Evolutionary conservation across 1,140 invertebrate species (phyloP).

Genomic region (Drosophila prosaltans): DNA sequence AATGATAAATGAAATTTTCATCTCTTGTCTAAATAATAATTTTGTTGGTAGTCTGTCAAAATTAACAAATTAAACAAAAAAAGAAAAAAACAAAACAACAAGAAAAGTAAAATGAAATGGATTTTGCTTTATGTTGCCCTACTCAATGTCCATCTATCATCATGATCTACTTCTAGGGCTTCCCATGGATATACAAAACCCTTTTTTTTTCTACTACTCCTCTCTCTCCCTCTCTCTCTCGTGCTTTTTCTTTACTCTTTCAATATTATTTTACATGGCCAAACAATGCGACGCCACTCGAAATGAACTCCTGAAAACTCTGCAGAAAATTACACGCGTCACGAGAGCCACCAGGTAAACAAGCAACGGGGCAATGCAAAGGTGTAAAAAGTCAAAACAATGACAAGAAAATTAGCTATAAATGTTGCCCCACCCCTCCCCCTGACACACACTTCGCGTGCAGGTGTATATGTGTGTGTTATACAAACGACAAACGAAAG

Average conservation of each 20-base stretch:
- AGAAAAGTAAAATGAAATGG: background rate
- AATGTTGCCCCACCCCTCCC: constrained; percentile 34
- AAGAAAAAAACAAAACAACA: background rate
- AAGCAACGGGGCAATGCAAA: constrained; percentile 42
- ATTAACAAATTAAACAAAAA: background rate
- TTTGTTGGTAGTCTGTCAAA: constrained; percentile 1
- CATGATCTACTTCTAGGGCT: constrained; percentile 32
- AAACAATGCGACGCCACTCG: constrained; percentile 59
- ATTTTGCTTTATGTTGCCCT: constrained; percentile 2
- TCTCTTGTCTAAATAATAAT: constrained; percentile 13
- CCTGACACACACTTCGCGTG: background rate
- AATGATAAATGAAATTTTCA: constrained; percentile 10
- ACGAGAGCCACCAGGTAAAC: constrained; percentile 44
- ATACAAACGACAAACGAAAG: constrained; percentile 13
- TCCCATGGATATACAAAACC: constrained; percentile 37
- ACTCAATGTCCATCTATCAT: constrained; percentile 15
- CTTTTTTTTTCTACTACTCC: constrained; percentile 4
- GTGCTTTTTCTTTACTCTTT: constrained; percentile 45
- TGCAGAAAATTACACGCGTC: constrained; percentile 14
- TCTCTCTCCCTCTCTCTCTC: constrained; percentile 20
- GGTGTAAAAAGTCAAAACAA: constrained; percentile 62
- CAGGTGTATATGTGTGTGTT: constrained; percentile 17
- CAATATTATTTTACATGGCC: constrained; percentile 74
- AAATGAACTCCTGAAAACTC: constrained; percentile 24
- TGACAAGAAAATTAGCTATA: constrained; percentile 69